Percentiles rank a stretch among this genome's conserved stretches.
These are phyloP conservation scores for Fragum fragum DNA, from an alignment of 2,888 invertebrate species.

Conservation along the genomic window DNA sequence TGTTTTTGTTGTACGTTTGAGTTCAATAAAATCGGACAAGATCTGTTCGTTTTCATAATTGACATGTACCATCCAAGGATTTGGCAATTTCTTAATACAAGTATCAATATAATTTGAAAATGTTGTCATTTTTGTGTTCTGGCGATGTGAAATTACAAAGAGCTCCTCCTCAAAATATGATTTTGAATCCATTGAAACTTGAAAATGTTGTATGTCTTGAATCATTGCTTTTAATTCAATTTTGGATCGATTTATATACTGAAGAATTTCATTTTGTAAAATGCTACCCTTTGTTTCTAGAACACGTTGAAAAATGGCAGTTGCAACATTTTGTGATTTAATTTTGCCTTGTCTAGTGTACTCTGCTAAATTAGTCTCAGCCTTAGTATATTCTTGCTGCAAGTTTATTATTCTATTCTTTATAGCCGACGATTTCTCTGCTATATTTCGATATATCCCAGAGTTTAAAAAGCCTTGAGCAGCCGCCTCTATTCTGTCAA, in stretches of 20 bases:
- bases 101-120: background rate
- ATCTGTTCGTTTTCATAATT: background rate
- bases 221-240: background rate
- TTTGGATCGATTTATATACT: background rate
- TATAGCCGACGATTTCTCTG: background rate
- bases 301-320: background rate
- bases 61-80: background rate
- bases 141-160: background rate
- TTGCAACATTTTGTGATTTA: background rate
- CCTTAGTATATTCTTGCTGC: background rate
- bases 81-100: background rate
- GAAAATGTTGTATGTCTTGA: background rate
- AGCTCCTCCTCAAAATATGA: background rate
- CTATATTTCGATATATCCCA: background rate
- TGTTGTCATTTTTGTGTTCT: background rate
- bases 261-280: background rate
- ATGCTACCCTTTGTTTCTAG: background rate
- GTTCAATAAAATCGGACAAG: background rate
- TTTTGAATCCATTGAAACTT: slow-evolving; percentile 13
- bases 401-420: background rate
- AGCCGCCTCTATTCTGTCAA: background rate
- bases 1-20: background rate
- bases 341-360: background rate
- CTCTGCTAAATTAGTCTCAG: background rate
- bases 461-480: background rate